Percentiles rank a stretch among this genome's conserved stretches.
phyloP scores from a whole-genome alignment of 2,888 invertebrate species.

The Amblyjoppa proteus region DNA sequence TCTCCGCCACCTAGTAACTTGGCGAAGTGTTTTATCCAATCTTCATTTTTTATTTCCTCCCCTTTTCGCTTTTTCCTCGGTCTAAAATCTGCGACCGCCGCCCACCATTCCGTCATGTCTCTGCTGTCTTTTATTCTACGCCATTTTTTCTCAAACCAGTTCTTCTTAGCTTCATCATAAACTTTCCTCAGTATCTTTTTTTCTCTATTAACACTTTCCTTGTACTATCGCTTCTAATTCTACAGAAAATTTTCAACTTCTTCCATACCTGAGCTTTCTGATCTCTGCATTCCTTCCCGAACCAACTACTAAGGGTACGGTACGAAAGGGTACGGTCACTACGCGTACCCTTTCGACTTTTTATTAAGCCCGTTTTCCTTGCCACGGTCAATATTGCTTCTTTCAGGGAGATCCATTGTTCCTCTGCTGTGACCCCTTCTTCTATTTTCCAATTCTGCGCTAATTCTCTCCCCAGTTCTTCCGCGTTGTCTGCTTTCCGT shows the following conservation, averaged over 20 bases:
- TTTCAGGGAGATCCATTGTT: not conserved
- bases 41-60: conserved; percentile 4
- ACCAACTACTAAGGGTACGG: too few relatives aligned
- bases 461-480: too few relatives aligned
- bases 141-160: conserved; percentile 3
- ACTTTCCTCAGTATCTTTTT: too few relatives aligned
- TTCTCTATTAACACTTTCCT: too few relatives aligned
- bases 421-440: too few relatives aligned
- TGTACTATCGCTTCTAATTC: too few relatives aligned
- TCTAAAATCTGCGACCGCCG: conserved; percentile 6
- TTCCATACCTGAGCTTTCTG: too few relatives aligned
- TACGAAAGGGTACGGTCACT: too few relatives aligned
- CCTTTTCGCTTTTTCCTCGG: conserved; percentile 14
- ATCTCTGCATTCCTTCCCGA: not conserved
- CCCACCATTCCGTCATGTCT: conserved; percentile 30
- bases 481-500: not conserved
- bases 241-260: too few relatives aligned
- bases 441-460: too few relatives aligned
- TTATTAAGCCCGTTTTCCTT: not conserved
- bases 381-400: not conserved
- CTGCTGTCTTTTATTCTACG: not conserved
- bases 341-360: not conserved
- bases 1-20: too few relatives aligned
- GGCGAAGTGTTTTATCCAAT: not conserved
- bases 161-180: conserved; percentile 12